Evolutionary conservation across 2,797 vertebrate species (phyloP).

Genomic region (Momotus momota): DNA sequence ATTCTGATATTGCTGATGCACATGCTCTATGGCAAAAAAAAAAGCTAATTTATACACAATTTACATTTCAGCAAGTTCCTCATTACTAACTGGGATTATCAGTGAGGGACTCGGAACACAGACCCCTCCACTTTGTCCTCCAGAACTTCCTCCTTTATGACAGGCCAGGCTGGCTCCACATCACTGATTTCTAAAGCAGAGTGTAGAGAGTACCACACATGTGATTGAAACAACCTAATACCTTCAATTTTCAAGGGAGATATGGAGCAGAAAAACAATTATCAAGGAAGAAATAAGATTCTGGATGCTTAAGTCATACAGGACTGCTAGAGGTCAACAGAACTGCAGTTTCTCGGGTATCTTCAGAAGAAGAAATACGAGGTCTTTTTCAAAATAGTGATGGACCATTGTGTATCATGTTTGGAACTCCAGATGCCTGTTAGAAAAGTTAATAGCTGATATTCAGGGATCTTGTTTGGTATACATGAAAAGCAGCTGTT

Average conservation of each 20-base stretch:
- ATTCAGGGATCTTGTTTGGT: not conserved
- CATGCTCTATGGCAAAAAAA: not conserved
- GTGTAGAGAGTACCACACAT: not conserved
- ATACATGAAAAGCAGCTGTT: conserved; percentile 50
- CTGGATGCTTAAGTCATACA: conserved; percentile 21
- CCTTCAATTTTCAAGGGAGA: conserved; percentile 45
- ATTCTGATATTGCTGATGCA: not conserved
- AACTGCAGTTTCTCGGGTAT: conserved; percentile 30
- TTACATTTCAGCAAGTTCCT: not conserved
- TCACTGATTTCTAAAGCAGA: not conserved
- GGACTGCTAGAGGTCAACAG: conserved; percentile 50
- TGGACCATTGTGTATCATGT: not conserved
- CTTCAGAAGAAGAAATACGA: conserved; percentile 48
- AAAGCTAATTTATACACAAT: not conserved
- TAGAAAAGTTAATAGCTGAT: conserved; percentile 17
- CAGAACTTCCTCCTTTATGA: not conserved
- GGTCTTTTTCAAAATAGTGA: conserved; percentile 37
- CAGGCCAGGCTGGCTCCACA: not conserved
- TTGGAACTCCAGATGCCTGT: conserved; percentile 26
- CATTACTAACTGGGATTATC: not conserved
- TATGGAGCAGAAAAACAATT: conserved; percentile 43
- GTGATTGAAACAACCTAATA: conserved; percentile 37
- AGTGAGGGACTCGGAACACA: not conserved
- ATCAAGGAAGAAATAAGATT: conserved; percentile 52
- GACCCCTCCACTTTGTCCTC: not conserved